Percentiles rank a stretch among this genome's conserved stretches.
Conservation (phyloP, 2,888 invertebrate genomes). For the Entomobrya proxima region DNA sequence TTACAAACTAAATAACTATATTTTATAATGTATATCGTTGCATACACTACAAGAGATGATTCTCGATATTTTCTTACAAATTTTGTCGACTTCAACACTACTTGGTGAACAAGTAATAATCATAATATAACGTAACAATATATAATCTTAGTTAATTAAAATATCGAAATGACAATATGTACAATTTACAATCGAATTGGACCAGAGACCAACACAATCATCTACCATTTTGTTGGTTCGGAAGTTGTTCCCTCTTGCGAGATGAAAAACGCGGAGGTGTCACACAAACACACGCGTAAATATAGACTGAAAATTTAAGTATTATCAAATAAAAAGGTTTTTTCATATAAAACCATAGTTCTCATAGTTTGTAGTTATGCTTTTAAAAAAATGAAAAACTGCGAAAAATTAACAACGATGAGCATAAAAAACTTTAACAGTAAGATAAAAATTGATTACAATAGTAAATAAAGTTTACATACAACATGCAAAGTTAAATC, state of each 20-base stretch:
- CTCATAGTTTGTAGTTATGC: no score
- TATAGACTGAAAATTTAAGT: neutral
- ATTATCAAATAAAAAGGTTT: neutral
- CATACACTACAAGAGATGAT: neutral
- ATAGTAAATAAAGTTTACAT: neutral
- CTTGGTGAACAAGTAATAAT: neutral
- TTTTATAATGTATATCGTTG: neutral
- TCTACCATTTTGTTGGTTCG: neutral
- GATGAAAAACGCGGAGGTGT: neutral
- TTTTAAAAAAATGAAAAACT: constrained; percentile 27
- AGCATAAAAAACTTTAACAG: neutral
- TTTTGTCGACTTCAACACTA: neutral
- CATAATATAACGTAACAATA: no score
- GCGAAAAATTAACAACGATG: neutral
- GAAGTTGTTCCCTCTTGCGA: constrained; percentile 19
- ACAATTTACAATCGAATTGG: constrained; percentile 30
- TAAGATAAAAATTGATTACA: neutral
- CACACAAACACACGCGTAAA: neutral
- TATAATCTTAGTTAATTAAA: neutral
- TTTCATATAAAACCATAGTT: neutral
- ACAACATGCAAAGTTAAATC: neutral
- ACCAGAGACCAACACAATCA: constrained; percentile 16
- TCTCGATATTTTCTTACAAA: neutral
- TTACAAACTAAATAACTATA: neutral
- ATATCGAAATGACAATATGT: constrained; percentile 25